Evolutionary conservation across 2,113 vertebrate species (phyloP).

Genomic region (Alouatta palliata): DNA sequence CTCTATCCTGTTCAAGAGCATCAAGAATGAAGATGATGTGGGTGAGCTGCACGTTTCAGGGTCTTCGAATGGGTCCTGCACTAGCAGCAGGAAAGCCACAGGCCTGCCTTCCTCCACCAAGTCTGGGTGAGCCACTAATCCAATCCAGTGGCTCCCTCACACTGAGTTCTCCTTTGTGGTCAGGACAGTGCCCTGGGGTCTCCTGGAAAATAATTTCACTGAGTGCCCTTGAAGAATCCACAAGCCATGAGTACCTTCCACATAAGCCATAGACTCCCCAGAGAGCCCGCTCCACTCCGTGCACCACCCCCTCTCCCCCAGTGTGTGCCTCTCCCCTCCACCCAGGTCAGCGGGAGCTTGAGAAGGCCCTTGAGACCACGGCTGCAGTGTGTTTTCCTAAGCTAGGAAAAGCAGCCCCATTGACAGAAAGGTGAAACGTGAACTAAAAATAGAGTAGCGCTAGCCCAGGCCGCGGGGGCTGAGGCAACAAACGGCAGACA

Average conservation of each 20-base stretch:
- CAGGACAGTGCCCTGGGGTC: neutral
- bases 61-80: neutral
- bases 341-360: neutral
- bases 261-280: neutral
- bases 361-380: neutral
- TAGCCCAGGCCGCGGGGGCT: neutral
- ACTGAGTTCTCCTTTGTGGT: neutral
- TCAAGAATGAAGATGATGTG: neutral
- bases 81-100: neutral
- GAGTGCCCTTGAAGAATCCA: neutral
- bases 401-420: constrained; percentile 32
- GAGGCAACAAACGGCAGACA: neutral
- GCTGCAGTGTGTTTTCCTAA: constrained; percentile 21
- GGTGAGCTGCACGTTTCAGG: neutral
- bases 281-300: fast-evolving
- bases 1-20: neutral
- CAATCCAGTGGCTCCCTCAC: neutral
- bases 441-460: constrained; percentile 51
- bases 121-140: neutral
- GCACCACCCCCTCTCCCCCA: neutral
- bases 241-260: neutral
- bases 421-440: constrained; percentile 63
- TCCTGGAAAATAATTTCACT: neutral
- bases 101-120: neutral
- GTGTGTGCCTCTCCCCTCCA: neutral